phyloP scores from a whole-genome alignment of 2,797 vertebrate genomes.

The Intellagama lesueurii region DNA sequence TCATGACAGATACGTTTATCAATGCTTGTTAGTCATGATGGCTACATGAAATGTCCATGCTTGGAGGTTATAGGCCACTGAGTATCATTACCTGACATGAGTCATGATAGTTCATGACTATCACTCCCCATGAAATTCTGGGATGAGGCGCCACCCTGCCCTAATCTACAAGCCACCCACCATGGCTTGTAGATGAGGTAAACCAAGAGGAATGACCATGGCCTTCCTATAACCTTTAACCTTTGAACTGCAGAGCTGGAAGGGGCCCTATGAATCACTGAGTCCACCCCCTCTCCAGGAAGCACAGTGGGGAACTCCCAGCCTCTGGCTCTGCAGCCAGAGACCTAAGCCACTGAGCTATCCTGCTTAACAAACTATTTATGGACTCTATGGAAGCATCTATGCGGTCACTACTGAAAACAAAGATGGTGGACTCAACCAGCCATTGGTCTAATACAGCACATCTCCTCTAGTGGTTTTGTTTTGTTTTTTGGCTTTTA shows the following conservation, averaged over 20 bases:
- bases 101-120: too few relatives aligned
- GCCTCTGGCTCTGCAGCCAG: too few relatives aligned
- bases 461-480: not conserved
- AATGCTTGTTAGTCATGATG: too few relatives aligned
- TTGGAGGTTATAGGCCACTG: too few relatives aligned
- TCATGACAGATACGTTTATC: not conserved
- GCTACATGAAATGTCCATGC: too few relatives aligned
- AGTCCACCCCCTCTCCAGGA: not conserved
- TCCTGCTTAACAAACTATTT: not conserved
- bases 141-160: too few relatives aligned
- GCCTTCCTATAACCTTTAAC: not conserved
- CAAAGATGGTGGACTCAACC: not conserved
- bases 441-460: not conserved
- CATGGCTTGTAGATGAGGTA: not conserved
- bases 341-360: too few relatives aligned
- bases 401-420: not conserved
- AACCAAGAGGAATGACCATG: too few relatives aligned
- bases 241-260: not conserved
- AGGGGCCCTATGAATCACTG: not conserved
- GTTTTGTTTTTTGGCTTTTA: not conserved
- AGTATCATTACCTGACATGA: too few relatives aligned
- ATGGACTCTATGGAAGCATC: not conserved
- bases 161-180: not conserved
- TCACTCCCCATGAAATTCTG: too few relatives aligned
- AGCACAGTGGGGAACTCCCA: too few relatives aligned